These are phyloP conservation scores for Tetropium fuscum DNA, from an alignment of 2,888 invertebrate species.

Conservation along the genomic window DNA sequence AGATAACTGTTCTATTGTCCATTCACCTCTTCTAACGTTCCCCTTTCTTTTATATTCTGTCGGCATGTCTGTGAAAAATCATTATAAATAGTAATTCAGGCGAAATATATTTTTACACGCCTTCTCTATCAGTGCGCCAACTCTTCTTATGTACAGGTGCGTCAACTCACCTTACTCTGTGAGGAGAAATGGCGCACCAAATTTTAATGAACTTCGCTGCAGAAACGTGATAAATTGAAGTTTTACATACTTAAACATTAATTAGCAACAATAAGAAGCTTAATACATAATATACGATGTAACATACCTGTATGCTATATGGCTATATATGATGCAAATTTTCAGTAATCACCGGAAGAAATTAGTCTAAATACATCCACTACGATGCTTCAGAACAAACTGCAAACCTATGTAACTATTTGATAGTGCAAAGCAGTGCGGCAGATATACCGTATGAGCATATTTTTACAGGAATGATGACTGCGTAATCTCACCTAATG, in stretches of 20 bases:
- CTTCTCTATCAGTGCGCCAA: neutral
- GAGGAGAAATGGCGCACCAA: neutral
- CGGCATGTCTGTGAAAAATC: slow-evolving; percentile 2
- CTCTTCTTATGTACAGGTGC: neutral
- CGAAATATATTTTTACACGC: no score
- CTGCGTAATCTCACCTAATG: neutral
- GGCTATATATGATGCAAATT: neutral
- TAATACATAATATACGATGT: neutral
- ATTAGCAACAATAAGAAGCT: neutral
- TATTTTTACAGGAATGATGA: neutral
- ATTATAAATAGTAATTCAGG: neutral
- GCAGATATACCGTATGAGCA: neutral
- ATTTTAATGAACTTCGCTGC: neutral
- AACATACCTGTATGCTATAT: neutral
- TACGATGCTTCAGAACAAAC: neutral
- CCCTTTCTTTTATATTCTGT: slow-evolving; percentile 13
- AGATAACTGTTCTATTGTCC: slow-evolving; percentile 5
- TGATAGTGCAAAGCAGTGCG: neutral
- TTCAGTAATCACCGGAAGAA: neutral
- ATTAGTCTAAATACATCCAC: neutral
- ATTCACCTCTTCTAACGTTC: neutral
- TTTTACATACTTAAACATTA: neutral
- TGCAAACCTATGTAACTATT: neutral
- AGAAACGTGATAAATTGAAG: neutral
- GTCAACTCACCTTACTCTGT: neutral